Evolutionary conservation across 1,140 invertebrate species (phyloP).

Genomic region (Muscidifurax raptorellus): DNA sequence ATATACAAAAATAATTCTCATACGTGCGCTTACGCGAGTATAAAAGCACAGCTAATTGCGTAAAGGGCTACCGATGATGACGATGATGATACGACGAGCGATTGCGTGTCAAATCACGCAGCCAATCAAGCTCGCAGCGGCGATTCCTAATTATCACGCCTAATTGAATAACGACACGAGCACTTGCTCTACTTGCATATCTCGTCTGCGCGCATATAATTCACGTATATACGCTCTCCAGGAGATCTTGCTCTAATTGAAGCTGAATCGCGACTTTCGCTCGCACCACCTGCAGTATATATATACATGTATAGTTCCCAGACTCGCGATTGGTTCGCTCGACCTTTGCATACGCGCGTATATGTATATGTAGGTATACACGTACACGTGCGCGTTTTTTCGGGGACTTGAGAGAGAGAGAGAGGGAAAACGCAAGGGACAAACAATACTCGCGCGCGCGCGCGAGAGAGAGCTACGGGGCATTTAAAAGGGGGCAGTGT

Average conservation of each 20-base stretch:
- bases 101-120: conserved; percentile 10
- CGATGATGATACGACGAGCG: too few species aligned
- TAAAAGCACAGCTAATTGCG: neutral
- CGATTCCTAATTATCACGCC: neutral
- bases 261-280: neutral
- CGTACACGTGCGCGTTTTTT: conserved; percentile 23
- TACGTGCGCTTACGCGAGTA: too few species aligned
- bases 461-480: too few species aligned
- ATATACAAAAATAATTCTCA: too few species aligned
- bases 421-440: conserved; percentile 52
- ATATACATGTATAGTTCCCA: neutral
- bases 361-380: neutral
- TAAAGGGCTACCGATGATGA: neutral
- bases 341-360: neutral
- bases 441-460: conserved; percentile 64
- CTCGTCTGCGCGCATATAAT: neutral
- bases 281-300: neutral
- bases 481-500: conserved; percentile 61
- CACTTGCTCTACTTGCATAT: neutral
- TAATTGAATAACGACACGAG: neutral
- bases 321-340: neutral
- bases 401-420: conserved; percentile 29
- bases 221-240: neutral
- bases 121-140: neutral
- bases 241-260: conserved; percentile 14